phyloP scores from a whole-genome alignment of 2,888 invertebrate genomes.

The Acronicta aceris region DNA sequence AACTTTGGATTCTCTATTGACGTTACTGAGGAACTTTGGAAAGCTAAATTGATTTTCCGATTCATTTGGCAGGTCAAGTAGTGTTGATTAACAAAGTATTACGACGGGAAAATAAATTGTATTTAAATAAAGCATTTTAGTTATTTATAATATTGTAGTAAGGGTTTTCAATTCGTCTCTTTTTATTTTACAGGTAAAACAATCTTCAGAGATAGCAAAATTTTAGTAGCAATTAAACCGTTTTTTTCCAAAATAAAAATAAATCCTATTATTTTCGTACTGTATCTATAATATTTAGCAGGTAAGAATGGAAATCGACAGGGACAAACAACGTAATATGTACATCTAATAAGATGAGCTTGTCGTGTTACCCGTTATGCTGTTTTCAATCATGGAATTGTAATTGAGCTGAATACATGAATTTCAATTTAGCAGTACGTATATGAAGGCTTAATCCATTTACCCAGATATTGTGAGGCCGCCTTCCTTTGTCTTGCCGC shows the following conservation, averaged over 20 bases:
- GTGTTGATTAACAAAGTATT: constrained; percentile 27
- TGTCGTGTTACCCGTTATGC: constrained; percentile 12
- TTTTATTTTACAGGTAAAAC: too few relatives aligned
- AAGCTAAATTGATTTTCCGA: constrained; percentile 34
- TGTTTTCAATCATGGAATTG: constrained; percentile 34
- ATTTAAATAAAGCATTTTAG: too few relatives aligned
- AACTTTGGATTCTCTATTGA: constrained; percentile 35
- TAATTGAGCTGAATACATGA: constrained; percentile 35
- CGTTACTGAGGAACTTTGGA: constrained; percentile 29
- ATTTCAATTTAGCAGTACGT: constrained; percentile 33
- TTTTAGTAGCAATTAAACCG: too few relatives aligned
- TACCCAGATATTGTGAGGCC: constrained; percentile 33
- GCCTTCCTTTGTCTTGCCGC: constrained; percentile 35
- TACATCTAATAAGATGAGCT: constrained; percentile 17
- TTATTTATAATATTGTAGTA: too few relatives aligned
- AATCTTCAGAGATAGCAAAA: too few relatives aligned
- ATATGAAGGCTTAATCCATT: constrained; percentile 39
- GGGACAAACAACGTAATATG: constrained; percentile 4
- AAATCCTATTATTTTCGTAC: too few relatives aligned
- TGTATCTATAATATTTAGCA: too few relatives aligned
- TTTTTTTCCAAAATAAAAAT: too few relatives aligned
- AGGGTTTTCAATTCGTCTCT: too few relatives aligned
- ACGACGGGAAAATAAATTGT: not conserved
- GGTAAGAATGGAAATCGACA: too few relatives aligned
- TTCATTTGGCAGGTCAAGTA: constrained; percentile 34